phyloP scores from a whole-genome alignment of 2,113 vertebrate species.

The Gobiocypris rarus region DNA sequence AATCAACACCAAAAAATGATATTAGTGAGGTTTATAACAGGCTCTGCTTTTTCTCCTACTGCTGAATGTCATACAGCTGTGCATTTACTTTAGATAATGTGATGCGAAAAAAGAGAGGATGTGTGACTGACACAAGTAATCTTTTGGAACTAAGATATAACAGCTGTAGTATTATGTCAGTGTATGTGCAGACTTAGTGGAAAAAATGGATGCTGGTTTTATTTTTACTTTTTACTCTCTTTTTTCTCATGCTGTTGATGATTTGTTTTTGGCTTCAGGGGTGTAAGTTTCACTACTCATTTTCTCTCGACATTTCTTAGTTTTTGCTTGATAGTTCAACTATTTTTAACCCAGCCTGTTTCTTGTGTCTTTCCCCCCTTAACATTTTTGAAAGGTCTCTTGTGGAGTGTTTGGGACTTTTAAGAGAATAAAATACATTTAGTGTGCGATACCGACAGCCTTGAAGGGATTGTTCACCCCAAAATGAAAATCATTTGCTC shows the following conservation, averaged over 20 bases:
- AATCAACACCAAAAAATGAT: not conserved
- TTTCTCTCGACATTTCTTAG: conserved; percentile 3
- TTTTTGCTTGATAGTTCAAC: not conserved
- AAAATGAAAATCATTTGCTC: not conserved
- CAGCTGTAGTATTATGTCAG: not conserved
- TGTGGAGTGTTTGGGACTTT: not conserved
- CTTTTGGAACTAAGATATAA: not conserved
- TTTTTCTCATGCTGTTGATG: not conserved
- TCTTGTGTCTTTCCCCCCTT: not conserved
- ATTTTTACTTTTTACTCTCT: not conserved
- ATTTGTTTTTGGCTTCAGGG: conserved; percentile 15
- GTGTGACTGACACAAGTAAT: not conserved
- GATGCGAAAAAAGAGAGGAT: not conserved
- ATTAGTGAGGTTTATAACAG: not conserved
- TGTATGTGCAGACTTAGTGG: not conserved
- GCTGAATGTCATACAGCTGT: not conserved
- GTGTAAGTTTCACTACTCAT: not conserved
- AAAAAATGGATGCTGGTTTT: not conserved
- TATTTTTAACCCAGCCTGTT: not conserved
- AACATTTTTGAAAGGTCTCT: not conserved
- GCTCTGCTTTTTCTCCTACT: not conserved
- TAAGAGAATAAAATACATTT: conserved; percentile 1
- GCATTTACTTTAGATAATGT: not conserved
- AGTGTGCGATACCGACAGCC: too few relatives aligned
- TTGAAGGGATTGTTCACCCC: not conserved